Conservation (phyloP, 1,140 invertebrate genomes). For the Trichomalopsis sarcophagae region DNA sequence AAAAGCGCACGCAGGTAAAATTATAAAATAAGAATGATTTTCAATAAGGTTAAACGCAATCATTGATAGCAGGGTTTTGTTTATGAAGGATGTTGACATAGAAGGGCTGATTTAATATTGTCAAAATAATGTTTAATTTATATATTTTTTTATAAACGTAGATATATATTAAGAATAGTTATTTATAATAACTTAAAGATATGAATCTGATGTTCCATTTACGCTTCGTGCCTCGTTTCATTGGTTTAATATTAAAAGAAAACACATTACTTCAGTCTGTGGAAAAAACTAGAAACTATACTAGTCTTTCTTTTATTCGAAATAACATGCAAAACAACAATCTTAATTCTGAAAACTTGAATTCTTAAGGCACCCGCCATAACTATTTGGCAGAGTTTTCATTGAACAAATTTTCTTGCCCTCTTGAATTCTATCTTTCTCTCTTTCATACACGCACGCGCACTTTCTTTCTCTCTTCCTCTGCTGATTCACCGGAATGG, state of each 20-base stretch:
- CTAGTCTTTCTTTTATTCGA: constrained; percentile 48
- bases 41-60: constrained; percentile 12
- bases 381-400: constrained; percentile 33
- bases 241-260: constrained; percentile 26
- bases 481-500: constrained; percentile 50
- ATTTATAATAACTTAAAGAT: constrained; percentile 65
- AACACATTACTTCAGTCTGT: constrained; percentile 52
- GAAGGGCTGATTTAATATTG: constrained; percentile 14
- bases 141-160: constrained; percentile 60
- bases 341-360: constrained; percentile 47
- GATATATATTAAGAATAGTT: constrained; percentile 68
- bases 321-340: constrained; percentile 48
- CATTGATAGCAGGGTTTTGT: constrained; percentile 2
- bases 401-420: constrained; percentile 41
- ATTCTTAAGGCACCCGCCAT: constrained; percentile 48
- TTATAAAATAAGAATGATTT: background rate
- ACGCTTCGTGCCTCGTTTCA: constrained; percentile 42
- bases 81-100: constrained; percentile 4
- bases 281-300: constrained; percentile 46
- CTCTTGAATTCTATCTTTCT: constrained; percentile 25
- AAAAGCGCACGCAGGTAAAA: background rate
- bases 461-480: constrained; percentile 37
- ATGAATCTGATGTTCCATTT: constrained; percentile 49
- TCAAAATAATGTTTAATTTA: constrained; percentile 47
- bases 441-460: constrained; percentile 30